Evolutionary conservation across 2,888 invertebrate species (phyloP), one percentile per base, ranked within the genome.

Genomic region (Pyrocoelia pectoralis): DNA sequence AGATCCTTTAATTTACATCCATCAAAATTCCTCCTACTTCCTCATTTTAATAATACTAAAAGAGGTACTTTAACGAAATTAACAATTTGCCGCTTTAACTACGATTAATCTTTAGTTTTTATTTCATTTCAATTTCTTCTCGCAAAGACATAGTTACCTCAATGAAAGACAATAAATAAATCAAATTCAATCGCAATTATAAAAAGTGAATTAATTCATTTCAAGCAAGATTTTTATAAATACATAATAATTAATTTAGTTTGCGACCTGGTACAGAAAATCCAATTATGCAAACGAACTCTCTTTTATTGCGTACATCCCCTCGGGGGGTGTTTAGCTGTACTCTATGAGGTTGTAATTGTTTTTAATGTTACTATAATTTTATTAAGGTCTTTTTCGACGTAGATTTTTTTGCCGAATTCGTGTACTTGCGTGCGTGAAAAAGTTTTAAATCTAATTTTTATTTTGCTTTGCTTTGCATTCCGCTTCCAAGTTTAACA

Each of bases 221-320:
- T 33, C n/a, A 8, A 33, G n/a, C 8, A 33, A 6, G 33, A 33
- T 33, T 46, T 46, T 46, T 46, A 13, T 41, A 13, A n/a, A n/a
- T 24, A 6, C 24, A 24, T n/a, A 46, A 46, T 17, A 15, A 43
- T 55, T 38, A 46, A 48, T 56, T 15, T 5, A 56, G 4, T 15
- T 43, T n/a, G 12, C 17, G 38, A 9, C 12, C 29, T 12, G 1
- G 12, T 12, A 2, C 49, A 48, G 48, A 56, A 56, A 55, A 56
- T 56, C 19, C 18, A 56, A 56, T 56, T 56, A 56, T 56, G 49
- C 14, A 49, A 56, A 56, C 49, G 38, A 56, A 38, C 14, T 38
- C 52, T 12, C 14, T 33, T 51, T 51, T 28, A 51, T 56, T 29
- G 10, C 29, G 2, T 17, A 46, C 28, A 17, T 29, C 29, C 33